Evolutionary conservation across 92 coral and sea anemone genomes (phyloP).

Genomic region (Zoanthus solanderi): DNA sequence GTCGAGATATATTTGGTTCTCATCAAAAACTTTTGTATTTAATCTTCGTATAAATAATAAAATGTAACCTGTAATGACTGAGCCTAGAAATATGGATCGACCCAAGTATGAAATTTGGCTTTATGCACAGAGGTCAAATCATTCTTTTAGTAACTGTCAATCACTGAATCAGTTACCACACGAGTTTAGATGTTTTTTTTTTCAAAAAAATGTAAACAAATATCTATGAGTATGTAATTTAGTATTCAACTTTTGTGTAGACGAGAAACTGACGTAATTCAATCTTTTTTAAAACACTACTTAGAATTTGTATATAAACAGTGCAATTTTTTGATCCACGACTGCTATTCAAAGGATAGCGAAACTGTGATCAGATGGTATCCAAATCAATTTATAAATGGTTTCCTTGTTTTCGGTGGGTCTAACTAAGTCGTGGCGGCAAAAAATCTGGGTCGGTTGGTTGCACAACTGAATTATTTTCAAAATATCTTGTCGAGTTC

Average conservation of each 20-base stretch:
- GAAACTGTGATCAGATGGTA: not conserved
- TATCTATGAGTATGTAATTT: not conserved
- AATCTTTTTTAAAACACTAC: not conserved
- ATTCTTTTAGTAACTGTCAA: not conserved
- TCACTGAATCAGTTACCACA: not conserved
- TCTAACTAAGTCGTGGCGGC: not conserved
- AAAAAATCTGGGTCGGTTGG: not conserved
- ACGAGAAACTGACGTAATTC: not conserved
- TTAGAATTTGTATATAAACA: not conserved
- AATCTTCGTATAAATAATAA: not conserved
- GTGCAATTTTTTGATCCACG: not conserved
- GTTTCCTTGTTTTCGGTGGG: not conserved
- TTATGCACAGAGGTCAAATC: slow-evolving; percentile 11
- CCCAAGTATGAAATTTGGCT: not conserved
- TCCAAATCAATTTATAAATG: not conserved
- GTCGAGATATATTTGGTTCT: not conserved
- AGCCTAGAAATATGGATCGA: not conserved
- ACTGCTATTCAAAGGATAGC: not conserved
- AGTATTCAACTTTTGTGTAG: not conserved
- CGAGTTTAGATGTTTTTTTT: not conserved
- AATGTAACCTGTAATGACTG: too few species aligned
- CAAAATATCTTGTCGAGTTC: not conserved
- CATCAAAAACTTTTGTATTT: not conserved
- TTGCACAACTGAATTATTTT: not conserved
- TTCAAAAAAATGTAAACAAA: not conserved